Percentiles rank a stretch among this genome's conserved stretches.
Conservation (phyloP, 2,888 invertebrate species). For the Brachyptera putata region DNA sequence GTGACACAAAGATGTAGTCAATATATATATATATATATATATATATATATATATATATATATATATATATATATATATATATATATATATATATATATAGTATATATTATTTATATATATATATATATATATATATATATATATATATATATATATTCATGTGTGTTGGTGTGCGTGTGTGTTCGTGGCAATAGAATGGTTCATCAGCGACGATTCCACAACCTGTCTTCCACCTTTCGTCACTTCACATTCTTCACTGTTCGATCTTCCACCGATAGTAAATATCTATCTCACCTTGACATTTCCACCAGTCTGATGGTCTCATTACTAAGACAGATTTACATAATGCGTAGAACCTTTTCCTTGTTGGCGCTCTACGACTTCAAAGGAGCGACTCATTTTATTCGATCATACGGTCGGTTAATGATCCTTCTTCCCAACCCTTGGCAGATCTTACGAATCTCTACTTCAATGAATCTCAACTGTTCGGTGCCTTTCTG, state of each 20-base stretch:
- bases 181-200: no score
- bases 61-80: no score
- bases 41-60: no score
- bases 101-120: no score
- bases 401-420: neutral
- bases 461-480: slow-evolving; percentile 5
- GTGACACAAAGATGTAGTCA: no score
- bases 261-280: neutral
- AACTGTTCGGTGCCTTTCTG: slow-evolving; percentile 6
- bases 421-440: neutral
- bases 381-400: slow-evolving; percentile 9
- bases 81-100: no score
- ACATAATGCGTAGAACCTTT: slow-evolving; percentile 5
- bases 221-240: neutral
- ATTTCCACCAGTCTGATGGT: slow-evolving; percentile 5
- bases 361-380: neutral
- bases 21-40: no score
- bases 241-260: slow-evolving; percentile 20
- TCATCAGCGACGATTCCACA: slow-evolving; percentile 3
- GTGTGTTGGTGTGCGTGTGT: no score
- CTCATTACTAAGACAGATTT: slow-evolving; percentile 1
- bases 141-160: no score
- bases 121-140: no score
- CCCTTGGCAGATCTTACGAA: neutral
- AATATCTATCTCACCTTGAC: neutral